Evolutionary conservation across 2,113 vertebrate species (phyloP).

Genomic region (Camelus dromedarius): DNA sequence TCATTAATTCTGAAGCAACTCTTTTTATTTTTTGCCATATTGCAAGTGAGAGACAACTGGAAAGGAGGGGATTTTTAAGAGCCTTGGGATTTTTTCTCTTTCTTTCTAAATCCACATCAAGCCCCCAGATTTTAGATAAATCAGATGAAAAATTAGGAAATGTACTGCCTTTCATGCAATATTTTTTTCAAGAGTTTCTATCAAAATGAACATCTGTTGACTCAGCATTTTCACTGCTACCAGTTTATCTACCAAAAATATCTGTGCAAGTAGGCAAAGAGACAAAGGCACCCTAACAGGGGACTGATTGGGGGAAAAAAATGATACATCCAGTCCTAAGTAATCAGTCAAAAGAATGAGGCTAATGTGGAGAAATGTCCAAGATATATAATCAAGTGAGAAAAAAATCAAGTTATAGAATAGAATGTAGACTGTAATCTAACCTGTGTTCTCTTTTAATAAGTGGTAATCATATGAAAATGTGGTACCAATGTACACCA

Average conservation of each 20-base stretch:
- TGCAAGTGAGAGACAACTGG: background rate
- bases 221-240: background rate
- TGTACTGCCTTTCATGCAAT: background rate
- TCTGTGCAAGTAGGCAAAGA: background rate
- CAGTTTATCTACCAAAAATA: slow-evolving; percentile 27
- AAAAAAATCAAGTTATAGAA: slow-evolving; percentile 31
- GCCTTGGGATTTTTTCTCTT: background rate
- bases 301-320: background rate
- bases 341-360: background rate
- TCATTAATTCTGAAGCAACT: slow-evolving; percentile 50
- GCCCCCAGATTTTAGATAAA: background rate
- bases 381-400: background rate
- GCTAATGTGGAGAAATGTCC: background rate
- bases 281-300: background rate
- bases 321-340: background rate
- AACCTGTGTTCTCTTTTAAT: background rate
- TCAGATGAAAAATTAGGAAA: slow-evolving; percentile 34
- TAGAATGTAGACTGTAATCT: background rate
- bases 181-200: background rate
- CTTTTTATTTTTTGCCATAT: background rate
- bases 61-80: slow-evolving; percentile 10
- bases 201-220: background rate
- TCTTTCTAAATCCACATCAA: slow-evolving; percentile 15
- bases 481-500: background rate
- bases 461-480: slow-evolving; percentile 17